Evolutionary conservation across 2,113 vertebrate genomes (phyloP), one percentile per base, ranked within the genome.

Genomic region (Laterallus jamaicensis): DNA sequence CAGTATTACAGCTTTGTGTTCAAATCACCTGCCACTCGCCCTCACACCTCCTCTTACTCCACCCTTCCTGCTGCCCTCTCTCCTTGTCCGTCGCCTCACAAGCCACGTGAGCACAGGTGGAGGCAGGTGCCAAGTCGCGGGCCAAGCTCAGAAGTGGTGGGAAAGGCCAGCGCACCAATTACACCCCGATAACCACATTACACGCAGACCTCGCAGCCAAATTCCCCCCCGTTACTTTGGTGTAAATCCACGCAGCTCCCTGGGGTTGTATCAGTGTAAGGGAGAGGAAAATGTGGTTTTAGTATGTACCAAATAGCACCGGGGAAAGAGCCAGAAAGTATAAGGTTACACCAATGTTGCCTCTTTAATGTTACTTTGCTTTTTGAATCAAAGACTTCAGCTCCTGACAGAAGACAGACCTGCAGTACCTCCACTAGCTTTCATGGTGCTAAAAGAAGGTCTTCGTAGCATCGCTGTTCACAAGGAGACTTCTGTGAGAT

Each of bases 381-480:
- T 79, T 92, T 62, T 0, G 4, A 93, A 84, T 73, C 62, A 91
- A 88, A 93, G 77, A 49, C 71, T 86, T 68, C 25, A 71, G 69
- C 73, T 84, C 54, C 69, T 88, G 76, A 84, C 77, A 88, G 76
- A 92, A 94, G 83, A 92, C 62, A 92, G 88, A 86, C 60, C 93
- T 93, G 58, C 12, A n/a, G 31, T 91, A 86, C 66, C 77, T 89
- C 50, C 50, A 82, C 58, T 13, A 91, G 66, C 74, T 90, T 94
- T 85, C 9, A 11, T 0, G 0, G 56, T 91, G 60, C 82, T 88
- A 75, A 90, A 95, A 90, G 44, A 87, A 90, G 64, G 79, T 82
- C 73, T 95, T 87, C 11, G 1, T 82, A 82, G 71, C 90, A 83
- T 76, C 80, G 7, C 56, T 71, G 32, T 63, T 92, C 60, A 63